These are phyloP conservation scores for Platycnemis pennipes DNA, from an alignment of 2,888 invertebrate species.

Conservation along the genomic window DNA sequence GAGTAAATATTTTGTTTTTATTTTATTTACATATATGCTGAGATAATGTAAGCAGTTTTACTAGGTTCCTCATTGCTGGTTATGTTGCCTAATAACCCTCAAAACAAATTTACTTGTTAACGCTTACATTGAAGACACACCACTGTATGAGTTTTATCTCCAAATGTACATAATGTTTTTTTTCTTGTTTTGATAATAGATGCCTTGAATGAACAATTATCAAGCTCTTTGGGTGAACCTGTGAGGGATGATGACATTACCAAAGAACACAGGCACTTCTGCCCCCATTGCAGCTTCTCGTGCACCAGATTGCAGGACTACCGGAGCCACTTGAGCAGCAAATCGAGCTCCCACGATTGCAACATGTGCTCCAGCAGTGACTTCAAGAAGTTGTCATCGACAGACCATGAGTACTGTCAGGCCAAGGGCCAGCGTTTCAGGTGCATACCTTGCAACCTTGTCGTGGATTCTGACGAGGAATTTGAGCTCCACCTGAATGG, in stretches of 20 bases:
- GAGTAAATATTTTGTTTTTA: too few species aligned
- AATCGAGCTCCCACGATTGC: not conserved
- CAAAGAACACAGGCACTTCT: not conserved
- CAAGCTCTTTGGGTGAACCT: not conserved
- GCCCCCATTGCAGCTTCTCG: conserved; percentile 29
- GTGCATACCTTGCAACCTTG: not conserved
- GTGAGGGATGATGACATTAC: not conserved
- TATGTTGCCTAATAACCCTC: too few species aligned
- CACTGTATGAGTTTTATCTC: not conserved
- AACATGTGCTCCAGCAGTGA: not conserved
- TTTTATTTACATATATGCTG: too few species aligned
- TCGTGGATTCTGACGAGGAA: not conserved
- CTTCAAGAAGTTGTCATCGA: not conserved
- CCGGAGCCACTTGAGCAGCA: not conserved
- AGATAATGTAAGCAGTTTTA: too few species aligned
- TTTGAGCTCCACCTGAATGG: not conserved
- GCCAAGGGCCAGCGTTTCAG: not conserved
- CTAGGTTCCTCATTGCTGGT: too few species aligned
- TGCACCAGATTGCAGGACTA: not conserved
- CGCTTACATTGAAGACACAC: too few species aligned
- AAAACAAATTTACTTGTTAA: too few species aligned
- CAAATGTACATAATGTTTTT: not conserved
- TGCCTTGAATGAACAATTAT: not conserved
- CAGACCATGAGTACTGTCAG: conserved; percentile 48
- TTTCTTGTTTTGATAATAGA: not conserved